phyloP scores from a whole-genome alignment of 2,888 invertebrate genomes.

The Phaonia tiefii region DNA sequence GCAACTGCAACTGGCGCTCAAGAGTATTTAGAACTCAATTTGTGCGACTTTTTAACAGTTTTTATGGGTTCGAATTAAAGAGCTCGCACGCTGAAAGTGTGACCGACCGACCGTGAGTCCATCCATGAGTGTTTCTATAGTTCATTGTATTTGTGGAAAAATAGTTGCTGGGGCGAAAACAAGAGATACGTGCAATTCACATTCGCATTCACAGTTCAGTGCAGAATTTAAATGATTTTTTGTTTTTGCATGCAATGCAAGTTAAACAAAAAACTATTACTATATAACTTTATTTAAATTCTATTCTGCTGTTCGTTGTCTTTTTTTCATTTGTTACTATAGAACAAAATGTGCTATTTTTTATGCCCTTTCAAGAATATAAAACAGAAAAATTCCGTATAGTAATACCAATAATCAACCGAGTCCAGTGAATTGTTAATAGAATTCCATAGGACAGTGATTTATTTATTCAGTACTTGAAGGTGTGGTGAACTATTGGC shows the following conservation, averaged over 20 bases:
- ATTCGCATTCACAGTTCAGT: conserved; percentile 45
- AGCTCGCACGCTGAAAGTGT: conserved; percentile 22
- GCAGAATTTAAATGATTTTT: conserved; percentile 48
- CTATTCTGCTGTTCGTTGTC: conserved; percentile 13
- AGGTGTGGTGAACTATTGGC: neutral
- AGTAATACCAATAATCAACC: conserved; percentile 6
- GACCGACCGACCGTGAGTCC: conserved; percentile 18
- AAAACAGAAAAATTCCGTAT: neutral
- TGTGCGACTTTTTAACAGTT: conserved; percentile 35
- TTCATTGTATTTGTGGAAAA: neutral
- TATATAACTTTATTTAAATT: conserved; percentile 37
- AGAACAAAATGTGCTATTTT: conserved; percentile 28
- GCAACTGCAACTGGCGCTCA: conserved; percentile 2
- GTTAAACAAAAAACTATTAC: neutral
- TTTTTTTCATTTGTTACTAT: conserved; percentile 11
- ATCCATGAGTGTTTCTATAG: conserved; percentile 17
- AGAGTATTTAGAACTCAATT: conserved; percentile 38
- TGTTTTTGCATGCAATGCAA: conserved; percentile 22
- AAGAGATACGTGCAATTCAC: neutral
- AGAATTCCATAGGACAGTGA: neutral
- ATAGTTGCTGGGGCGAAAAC: neutral
- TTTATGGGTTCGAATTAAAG: conserved; percentile 31
- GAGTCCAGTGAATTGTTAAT: neutral
- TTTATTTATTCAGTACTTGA: conserved; percentile 2
- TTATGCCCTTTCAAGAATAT: neutral